Conservation (phyloP, 2,888 invertebrate genomes). For the Pseudoips prasinana region DNA sequence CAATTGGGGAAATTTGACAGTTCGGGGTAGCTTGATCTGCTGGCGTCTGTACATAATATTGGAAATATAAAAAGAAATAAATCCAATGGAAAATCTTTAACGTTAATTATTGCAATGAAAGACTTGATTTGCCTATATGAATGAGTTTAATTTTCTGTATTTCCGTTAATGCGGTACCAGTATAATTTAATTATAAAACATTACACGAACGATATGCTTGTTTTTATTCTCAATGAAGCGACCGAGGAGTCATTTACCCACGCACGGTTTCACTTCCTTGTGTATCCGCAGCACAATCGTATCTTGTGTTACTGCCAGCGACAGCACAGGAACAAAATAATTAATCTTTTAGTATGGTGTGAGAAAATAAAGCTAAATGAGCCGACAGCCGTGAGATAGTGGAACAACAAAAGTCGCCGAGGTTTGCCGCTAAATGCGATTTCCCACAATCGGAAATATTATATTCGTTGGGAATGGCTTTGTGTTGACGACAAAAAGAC, state of each 20-base stretch:
- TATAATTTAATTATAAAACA: too few species aligned
- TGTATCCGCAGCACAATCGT: slow-evolving; percentile 40
- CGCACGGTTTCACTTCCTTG: slow-evolving; percentile 40
- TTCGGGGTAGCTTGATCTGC: too few species aligned
- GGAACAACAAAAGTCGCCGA: slow-evolving; percentile 55
- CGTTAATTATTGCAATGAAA: too few species aligned
- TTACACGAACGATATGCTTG: too few species aligned
- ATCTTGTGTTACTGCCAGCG: slow-evolving; percentile 35
- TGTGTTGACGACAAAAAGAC: slow-evolving; percentile 64
- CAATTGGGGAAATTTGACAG: too few species aligned
- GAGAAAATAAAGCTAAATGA: slow-evolving; percentile 65
- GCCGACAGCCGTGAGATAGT: slow-evolving; percentile 59
- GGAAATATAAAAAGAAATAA: too few species aligned
- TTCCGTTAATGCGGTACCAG: too few species aligned
- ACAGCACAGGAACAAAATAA: slow-evolving; percentile 50
- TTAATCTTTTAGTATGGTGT: slow-evolving; percentile 62
- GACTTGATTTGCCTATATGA: too few species aligned
- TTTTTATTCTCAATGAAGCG: too few species aligned
- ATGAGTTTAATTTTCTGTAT: slow-evolving; percentile 4
- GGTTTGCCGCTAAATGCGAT: slow-evolving; percentile 45
- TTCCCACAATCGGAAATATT: slow-evolving; percentile 61
- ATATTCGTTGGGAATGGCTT: slow-evolving; percentile 65
- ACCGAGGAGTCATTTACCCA: slow-evolving; percentile 19
- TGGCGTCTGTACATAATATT: too few species aligned
- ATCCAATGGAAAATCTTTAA: too few species aligned